Evolutionary conservation across 2,888 invertebrate genomes (phyloP).

Genomic region (Drosophila infuscata): DNA sequence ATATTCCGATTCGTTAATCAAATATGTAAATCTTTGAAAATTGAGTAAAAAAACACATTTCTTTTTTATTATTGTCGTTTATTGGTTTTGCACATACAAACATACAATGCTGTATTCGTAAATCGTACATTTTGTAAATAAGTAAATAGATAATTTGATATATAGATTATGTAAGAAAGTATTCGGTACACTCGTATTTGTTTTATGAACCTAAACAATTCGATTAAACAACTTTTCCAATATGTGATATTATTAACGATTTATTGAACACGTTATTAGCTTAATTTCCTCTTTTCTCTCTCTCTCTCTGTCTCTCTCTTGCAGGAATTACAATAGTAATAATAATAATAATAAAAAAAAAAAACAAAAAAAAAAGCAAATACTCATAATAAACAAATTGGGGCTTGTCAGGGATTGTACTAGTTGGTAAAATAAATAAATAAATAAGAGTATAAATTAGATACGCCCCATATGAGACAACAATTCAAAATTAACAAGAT

Average conservation of each 20-base stretch:
- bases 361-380: slow-evolving; percentile 33
- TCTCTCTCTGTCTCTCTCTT: slow-evolving; percentile 20
- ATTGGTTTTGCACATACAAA: slow-evolving; percentile 53
- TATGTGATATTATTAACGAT: slow-evolving; percentile 47
- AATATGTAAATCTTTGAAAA: background rate
- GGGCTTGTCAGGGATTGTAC: slow-evolving; percentile 18
- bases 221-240: slow-evolving; percentile 15
- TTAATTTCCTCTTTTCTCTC: slow-evolving; percentile 41
- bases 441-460: slow-evolving; percentile 39
- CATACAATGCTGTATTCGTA: slow-evolving; percentile 48
- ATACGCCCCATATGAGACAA: slow-evolving; percentile 24
- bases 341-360: slow-evolving; percentile 58
- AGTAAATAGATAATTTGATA: slow-evolving; percentile 43
- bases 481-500: slow-evolving; percentile 36
- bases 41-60: background rate
- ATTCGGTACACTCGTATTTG: slow-evolving; percentile 30
- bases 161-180: slow-evolving; percentile 33
- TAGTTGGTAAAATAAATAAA: slow-evolving; percentile 57
- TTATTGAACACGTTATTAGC: slow-evolving; percentile 58
- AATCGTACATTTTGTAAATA: slow-evolving; percentile 41
- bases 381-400: slow-evolving; percentile 43
- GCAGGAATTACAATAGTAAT: slow-evolving; percentile 54
- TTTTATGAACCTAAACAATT: slow-evolving; percentile 29
- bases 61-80: slow-evolving; percentile 46
- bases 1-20: no score